Conservation (phyloP, 2,797 vertebrate species). For the Rousettus madagascariensis region DNA sequence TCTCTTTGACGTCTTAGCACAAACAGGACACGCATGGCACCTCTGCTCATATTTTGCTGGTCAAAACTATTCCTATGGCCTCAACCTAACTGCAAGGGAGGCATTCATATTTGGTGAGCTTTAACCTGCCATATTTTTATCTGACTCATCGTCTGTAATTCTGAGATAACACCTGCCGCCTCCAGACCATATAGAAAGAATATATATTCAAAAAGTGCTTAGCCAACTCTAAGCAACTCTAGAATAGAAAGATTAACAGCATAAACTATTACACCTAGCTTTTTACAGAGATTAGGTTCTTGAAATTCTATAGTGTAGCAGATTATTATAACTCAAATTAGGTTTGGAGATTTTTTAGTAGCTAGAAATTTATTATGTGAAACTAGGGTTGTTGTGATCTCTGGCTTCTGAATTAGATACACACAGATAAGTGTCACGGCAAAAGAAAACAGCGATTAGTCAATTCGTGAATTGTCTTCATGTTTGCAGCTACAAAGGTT, state of each 20-base stretch:
- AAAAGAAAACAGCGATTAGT: slow-evolving; percentile 21
- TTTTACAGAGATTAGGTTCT: neutral
- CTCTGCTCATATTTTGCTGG: neutral
- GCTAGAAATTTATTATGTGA: neutral
- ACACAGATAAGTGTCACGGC: neutral
- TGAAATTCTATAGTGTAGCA: neutral
- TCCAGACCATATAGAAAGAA: neutral
- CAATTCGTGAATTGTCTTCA: neutral
- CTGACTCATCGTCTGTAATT: neutral
- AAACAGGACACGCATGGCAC: neutral
- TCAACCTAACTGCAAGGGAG: neutral
- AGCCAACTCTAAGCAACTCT: neutral
- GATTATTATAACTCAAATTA: slow-evolving; percentile 19
- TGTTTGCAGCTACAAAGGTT: slow-evolving; percentile 27
- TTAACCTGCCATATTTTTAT: neutral
- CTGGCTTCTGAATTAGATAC: slow-evolving; percentile 9
- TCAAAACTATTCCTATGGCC: neutral
- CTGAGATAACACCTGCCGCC: neutral
- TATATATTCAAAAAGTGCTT: neutral
- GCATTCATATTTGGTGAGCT: neutral
- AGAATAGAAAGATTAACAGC: neutral
- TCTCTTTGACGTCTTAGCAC: neutral
- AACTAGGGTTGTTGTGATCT: neutral
- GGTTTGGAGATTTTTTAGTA: neutral
- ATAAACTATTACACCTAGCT: neutral